Evolutionary conservation across 2,888 invertebrate genomes (phyloP).

Genomic region (Lasioglossum morio): DNA sequence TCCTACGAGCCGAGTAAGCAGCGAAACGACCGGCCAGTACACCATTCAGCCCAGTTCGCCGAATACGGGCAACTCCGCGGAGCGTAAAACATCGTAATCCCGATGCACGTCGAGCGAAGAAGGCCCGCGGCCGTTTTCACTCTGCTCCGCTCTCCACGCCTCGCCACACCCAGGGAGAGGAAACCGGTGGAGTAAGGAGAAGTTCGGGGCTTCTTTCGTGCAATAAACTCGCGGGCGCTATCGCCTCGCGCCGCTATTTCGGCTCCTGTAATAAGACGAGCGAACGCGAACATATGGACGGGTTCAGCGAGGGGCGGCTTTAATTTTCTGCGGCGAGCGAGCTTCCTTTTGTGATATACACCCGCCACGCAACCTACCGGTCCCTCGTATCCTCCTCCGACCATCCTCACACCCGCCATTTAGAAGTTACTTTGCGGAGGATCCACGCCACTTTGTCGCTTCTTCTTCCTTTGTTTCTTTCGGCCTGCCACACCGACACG

Average conservation of each 20-base stretch:
- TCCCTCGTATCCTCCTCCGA: background rate
- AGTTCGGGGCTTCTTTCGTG: conserved; percentile 40
- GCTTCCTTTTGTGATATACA: background rate
- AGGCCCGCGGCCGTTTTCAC: background rate
- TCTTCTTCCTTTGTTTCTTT: background rate
- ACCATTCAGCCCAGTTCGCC: conserved; percentile 14
- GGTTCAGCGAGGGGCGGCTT: background rate
- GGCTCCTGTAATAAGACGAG: conserved; percentile 48
- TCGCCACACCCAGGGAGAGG: background rate
- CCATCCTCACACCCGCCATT: background rate
- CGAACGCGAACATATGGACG: conserved; percentile 32
- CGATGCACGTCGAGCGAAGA: conserved; percentile 23
- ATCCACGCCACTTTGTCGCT: background rate
- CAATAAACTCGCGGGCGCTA: conserved; percentile 40
- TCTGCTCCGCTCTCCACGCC: background rate
- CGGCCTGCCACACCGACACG: background rate
- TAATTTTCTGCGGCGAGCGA: conserved; percentile 29
- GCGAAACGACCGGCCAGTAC: conserved; percentile 29
- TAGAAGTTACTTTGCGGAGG: background rate
- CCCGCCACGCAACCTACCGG: background rate
- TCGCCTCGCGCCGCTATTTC: conserved; percentile 22
- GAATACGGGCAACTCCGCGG: conserved; percentile 13
- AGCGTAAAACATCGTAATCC: conserved; percentile 66
- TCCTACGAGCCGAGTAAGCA: conserved; percentile 70
- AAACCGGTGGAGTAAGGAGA: background rate